Conservation (phyloP, 2,797 vertebrate genomes). For the Myripristis jacobus region DNA sequence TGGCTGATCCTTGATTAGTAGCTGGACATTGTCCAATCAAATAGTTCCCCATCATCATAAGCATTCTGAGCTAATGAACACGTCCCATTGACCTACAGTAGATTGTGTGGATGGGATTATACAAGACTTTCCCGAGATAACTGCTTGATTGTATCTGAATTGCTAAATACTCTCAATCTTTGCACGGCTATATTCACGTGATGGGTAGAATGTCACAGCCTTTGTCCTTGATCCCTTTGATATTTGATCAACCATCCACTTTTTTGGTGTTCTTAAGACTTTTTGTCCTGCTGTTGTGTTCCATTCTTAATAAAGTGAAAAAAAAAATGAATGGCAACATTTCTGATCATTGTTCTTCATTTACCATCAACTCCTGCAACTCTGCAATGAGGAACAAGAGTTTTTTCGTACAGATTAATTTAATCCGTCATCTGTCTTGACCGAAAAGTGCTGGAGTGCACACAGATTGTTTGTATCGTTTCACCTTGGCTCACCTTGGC, state of each 20-base stretch:
- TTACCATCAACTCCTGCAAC: neutral
- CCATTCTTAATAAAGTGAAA: conserved; percentile 86
- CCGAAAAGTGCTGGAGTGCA: conserved; percentile 18
- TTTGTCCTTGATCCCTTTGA: conserved; percentile 75
- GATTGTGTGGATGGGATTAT: conserved; percentile 52
- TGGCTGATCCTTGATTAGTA: conserved; percentile 75
- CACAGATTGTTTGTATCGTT: conserved; percentile 30
- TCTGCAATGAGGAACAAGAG: too few relatives aligned
- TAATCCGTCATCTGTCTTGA: neutral
- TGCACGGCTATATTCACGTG: conserved; percentile 74
- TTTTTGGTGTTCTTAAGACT: conserved; percentile 84
- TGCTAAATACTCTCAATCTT: conserved; percentile 60
- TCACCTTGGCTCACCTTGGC: conserved; percentile 11
- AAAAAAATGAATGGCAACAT: conserved; percentile 54
- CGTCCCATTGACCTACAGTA: conserved; percentile 50
- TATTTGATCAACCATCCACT: conserved; percentile 76
- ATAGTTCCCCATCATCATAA: conserved; percentile 41
- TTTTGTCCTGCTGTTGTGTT: conserved; percentile 86
- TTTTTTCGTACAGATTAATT: neutral
- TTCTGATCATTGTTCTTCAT: conserved; percentile 11
- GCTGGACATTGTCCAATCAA: conserved; percentile 68
- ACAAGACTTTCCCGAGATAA: conserved; percentile 61
- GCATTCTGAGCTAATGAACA: conserved; percentile 51
- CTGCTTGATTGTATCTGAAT: conserved; percentile 71
- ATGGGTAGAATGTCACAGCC: conserved; percentile 71